A percentile compares a stretch with the other conserved stretches of the same genome.
These are phyloP conservation scores for Archaeoteleia sp. DNA, from an alignment of 2,888 invertebrate species.

Conservation along the genomic window DNA sequence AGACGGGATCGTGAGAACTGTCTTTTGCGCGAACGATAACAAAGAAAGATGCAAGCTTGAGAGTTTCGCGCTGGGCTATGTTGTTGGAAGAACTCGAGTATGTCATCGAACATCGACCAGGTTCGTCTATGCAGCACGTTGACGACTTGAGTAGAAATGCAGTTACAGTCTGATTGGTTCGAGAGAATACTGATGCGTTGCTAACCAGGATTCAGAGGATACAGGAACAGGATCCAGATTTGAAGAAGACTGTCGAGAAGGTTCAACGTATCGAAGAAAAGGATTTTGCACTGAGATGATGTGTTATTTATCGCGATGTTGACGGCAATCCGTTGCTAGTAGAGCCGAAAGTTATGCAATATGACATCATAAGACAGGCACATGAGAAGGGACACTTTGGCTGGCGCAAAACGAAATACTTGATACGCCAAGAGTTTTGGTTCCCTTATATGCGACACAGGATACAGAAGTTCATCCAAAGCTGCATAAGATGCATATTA, in stretches of 20 bases:
- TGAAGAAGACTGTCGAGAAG: too few relatives aligned
- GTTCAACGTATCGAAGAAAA: conserved; percentile 5
- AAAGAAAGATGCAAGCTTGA: conserved; percentile 34
- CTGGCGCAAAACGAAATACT: conserved; percentile 31
- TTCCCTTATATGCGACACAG: conserved; percentile 37
- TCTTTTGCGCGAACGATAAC: conserved; percentile 13
- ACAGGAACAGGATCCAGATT: background rate
- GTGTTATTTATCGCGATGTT: conserved; percentile 11
- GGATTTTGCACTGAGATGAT: conserved; percentile 20
- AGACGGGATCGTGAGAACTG: too few relatives aligned
- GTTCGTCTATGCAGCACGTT: conserved; percentile 33
- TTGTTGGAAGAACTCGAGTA: conserved; percentile 43
- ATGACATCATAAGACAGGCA: conserved; percentile 31
- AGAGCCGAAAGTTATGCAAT: conserved; percentile 22
- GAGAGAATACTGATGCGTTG: too few relatives aligned
- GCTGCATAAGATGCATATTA: too few relatives aligned
- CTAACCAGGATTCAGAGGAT: too few relatives aligned
- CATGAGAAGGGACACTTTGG: conserved; percentile 46
- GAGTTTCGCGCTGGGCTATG: conserved; percentile 43
- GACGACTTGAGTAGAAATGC: conserved; percentile 44
- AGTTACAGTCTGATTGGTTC: too few relatives aligned
- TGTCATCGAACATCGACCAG: conserved; percentile 41
- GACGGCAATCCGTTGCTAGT: conserved; percentile 9
- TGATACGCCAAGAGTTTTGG: conserved; percentile 32
- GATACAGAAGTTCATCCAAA: too few relatives aligned